Evolutionary conservation across 1,140 invertebrate species (phyloP).

Genomic region (Archivesica marissinica): DNA sequence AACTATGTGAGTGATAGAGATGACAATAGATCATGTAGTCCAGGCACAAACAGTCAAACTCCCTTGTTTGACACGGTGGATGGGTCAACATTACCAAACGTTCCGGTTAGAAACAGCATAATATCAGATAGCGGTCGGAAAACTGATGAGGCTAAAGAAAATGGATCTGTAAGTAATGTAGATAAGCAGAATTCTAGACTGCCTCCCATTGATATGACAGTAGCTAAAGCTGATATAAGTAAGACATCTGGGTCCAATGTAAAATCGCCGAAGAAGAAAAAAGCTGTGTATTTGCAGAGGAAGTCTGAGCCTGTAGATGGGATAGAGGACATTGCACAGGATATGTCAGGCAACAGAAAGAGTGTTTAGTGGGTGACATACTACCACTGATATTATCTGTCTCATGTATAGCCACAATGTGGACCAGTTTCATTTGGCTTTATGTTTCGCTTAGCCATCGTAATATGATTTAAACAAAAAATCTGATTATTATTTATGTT

Average conservation of each 20-base stretch:
- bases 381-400: background rate
- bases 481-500: too few relatives aligned
- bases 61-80: constrained; percentile 42
- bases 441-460: too few relatives aligned
- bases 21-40: background rate
- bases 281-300: background rate
- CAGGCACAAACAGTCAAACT: constrained; percentile 20
- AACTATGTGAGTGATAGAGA: constrained; percentile 11
- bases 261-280: constrained; percentile 39
- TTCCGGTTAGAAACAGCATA: background rate
- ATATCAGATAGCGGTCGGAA: background rate
- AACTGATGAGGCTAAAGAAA: background rate
- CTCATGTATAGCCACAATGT: background rate
- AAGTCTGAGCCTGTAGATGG: background rate
- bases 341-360: constrained; percentile 8
- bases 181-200: background rate
- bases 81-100: constrained; percentile 12
- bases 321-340: background rate
- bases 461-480: too few relatives aligned
- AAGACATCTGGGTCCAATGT: background rate
- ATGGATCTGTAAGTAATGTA: background rate
- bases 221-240: background rate
- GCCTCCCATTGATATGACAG: background rate
- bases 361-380: background rate
- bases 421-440: too few relatives aligned